Base-by-base conservation (phyloP, 2,113 vertebrate species). In the Esox niger region DNA sequence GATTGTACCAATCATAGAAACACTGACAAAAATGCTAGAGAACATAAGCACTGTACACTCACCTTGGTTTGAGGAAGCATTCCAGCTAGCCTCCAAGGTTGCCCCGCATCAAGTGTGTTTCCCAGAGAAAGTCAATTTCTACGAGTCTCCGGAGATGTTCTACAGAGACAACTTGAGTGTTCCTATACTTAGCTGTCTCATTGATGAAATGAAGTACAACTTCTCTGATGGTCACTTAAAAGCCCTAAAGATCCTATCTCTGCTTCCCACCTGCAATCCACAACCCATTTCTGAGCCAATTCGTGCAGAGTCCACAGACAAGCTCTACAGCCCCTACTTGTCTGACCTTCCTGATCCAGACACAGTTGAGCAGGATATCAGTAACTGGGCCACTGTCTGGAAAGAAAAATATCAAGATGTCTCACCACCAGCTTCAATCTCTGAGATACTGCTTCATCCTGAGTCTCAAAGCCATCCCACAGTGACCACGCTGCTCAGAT, bases 61-160 rank as follows among this genome's bases (percentile, higher is more conserved):
- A 10, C 88, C 92, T 76, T 99, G 97, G 96, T 98, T 98, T 74
- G 96, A 98, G 77, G 95, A 97, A 86, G 96, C 94, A 0, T 95
- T 92, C 32, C 93, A 91, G 78, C 77, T 98, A 52, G 77, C 91
- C 1, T 92, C 90, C 72, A 93, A 94, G 79, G 89, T 95, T 11
- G 89, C 94, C 58, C 91, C 92, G 9, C 87, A 95, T 38, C 94
- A 93, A 55, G 88, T 96, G 83, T 93, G 77, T 85, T 94, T 84
- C 82, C 88, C 80, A 31, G 94, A 84, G 87, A 91, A 70, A 17
- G 91, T 69, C 84, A 90, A 0, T 58, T 70, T 30, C 80, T 89
- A 81, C 11, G 88, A 91, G 61, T 91, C 91, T 7, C 94, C 95
- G 0, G 96, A 99, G 84, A 88, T 88, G 17, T 96, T 94, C 75